A percentile compares a stretch with the other conserved stretches of the same genome.
Evolutionary conservation across 2,113 vertebrate genomes (phyloP).

Genomic region (Microtus richardsoni): DNA sequence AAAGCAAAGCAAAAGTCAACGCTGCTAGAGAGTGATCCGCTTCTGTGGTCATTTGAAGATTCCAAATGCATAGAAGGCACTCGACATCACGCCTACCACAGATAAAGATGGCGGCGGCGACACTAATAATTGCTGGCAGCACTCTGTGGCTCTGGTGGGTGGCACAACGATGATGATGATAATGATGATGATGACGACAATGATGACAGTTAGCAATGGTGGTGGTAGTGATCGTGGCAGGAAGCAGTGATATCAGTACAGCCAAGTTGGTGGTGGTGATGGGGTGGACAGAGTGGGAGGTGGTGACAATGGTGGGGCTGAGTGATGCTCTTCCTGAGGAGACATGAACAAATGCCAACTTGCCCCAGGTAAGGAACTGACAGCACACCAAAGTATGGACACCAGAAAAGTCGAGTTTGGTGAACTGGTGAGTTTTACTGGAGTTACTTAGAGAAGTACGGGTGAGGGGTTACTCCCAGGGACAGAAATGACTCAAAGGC

Average conservation of each 20-base stretch:
- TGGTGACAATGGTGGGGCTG: too few species aligned
- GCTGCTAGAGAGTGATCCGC: neutral
- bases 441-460: neutral
- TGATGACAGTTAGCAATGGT: neutral
- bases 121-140: neutral
- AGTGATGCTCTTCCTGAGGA: neutral
- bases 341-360: neutral
- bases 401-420: neutral
- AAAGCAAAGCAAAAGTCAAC: neutral
- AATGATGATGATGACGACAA: too few species aligned
- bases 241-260: neutral
- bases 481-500: too few species aligned
- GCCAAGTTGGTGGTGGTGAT: rapidly evolving
- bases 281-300: neutral
- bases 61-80: neutral
- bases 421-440: neutral
- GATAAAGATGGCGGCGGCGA: neutral
- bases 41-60: neutral
- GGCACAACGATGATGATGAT: neutral
- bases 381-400: neutral
- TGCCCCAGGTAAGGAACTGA: neutral
- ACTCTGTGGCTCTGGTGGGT: neutral
- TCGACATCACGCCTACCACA: neutral
- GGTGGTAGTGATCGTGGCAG: neutral
- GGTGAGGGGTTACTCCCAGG: neutral